phyloP scores from a whole-genome alignment of 2,888 invertebrate genomes.

The Ametastegia equiseti region DNA sequence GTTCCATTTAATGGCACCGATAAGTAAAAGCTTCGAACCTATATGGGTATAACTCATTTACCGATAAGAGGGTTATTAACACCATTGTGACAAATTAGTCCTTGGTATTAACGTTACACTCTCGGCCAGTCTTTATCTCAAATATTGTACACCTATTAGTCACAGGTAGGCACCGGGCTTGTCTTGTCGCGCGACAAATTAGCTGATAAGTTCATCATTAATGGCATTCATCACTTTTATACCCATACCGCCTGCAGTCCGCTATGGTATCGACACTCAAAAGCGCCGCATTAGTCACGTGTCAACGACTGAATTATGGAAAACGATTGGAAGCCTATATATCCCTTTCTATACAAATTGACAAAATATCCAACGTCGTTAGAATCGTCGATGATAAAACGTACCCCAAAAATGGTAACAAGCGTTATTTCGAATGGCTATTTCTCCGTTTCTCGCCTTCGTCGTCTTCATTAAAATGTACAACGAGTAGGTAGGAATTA shows the following conservation, averaged over 20 bases:
- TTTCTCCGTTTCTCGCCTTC: conserved; percentile 1
- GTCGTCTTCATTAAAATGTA: conserved; percentile 41
- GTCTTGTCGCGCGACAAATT: conserved; percentile 42
- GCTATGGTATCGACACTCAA: conserved; percentile 12
- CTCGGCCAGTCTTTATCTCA: conserved; percentile 49
- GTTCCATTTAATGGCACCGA: conserved; percentile 67
- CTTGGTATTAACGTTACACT: conserved; percentile 50
- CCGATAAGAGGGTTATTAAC: conserved; percentile 69
- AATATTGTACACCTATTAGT: conserved; percentile 45
- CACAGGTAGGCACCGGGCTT: conserved; percentile 24
- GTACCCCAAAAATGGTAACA: neutral
- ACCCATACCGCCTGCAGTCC: neutral
- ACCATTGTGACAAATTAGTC: conserved; percentile 66
- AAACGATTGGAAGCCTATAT: neutral
- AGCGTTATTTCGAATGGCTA: neutral
- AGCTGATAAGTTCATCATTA: conserved; percentile 44
- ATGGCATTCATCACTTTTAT: conserved; percentile 32
- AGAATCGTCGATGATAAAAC: neutral
- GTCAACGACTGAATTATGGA: neutral
- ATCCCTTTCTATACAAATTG: neutral
- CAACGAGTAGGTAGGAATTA: conserved; percentile 33
- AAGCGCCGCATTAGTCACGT: neutral
- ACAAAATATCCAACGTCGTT: neutral
- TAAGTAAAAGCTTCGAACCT: conserved; percentile 65
- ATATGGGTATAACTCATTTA: conserved; percentile 70